Conservation (phyloP, 2,113 vertebrate genomes). For the Picathartes gymnocephalus region DNA sequence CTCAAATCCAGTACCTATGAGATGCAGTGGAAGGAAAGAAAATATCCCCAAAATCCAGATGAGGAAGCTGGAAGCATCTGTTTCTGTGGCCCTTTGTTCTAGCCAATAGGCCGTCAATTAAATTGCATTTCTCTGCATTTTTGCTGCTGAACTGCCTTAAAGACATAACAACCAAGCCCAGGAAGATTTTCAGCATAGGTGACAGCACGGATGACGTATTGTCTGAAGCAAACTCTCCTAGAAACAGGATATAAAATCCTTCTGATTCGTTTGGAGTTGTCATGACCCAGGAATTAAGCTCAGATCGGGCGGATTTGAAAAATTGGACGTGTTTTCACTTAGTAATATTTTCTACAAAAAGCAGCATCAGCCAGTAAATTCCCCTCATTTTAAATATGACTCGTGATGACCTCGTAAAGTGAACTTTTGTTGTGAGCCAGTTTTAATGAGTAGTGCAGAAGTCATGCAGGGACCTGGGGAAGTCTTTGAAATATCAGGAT, state of each 20-base stretch:
- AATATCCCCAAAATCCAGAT: background rate
- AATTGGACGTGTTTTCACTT: background rate
- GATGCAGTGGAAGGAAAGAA: background rate
- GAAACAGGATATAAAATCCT: background rate
- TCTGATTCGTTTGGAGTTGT: background rate
- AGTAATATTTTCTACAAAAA: background rate
- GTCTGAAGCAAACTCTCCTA: background rate
- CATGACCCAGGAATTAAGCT: background rate
- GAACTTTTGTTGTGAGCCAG: background rate
- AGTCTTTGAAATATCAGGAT: background rate
- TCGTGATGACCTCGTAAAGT: background rate
- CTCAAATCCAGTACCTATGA: background rate
- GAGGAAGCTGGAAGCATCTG: background rate
- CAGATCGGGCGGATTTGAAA: background rate
- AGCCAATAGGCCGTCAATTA: background rate
- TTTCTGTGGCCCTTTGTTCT: background rate
- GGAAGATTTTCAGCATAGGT: background rate
- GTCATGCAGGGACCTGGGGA: background rate
- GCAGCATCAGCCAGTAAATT: background rate
- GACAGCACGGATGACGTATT: background rate
- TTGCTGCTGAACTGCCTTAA: background rate
- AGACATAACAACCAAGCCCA: background rate
- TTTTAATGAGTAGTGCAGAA: background rate
- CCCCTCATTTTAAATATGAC: background rate
- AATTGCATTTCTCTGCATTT: slow-evolving; percentile 12